Evolutionary conservation across 1,140 invertebrate genomes (phyloP).

Genomic region (Calliopsis andreniformis): DNA sequence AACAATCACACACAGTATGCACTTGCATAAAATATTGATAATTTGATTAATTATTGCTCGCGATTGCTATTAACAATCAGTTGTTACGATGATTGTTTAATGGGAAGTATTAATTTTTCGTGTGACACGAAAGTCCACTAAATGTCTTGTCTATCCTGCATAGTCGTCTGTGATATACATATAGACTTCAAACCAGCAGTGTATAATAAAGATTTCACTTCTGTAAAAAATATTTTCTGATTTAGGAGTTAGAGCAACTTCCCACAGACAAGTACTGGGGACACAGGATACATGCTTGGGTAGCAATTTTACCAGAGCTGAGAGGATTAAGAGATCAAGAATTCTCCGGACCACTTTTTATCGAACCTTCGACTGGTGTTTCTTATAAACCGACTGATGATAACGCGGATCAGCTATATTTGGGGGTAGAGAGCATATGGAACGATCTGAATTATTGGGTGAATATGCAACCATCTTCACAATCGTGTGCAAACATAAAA

Average conservation of each 20-base stretch:
- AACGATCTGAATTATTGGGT: constrained; percentile 94
- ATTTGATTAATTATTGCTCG: no score
- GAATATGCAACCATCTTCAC: constrained; percentile 85
- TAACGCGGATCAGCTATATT: constrained; percentile 85
- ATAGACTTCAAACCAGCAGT: no score
- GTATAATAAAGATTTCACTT: no score
- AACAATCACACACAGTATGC: no score
- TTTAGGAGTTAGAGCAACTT: constrained; percentile 86
- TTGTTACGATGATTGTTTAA: no score
- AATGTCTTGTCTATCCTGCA: no score
- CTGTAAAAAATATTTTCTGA: constrained; percentile 3
- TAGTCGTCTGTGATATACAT: no score
- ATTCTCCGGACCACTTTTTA: constrained; percentile 87
- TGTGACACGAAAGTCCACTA: no score
- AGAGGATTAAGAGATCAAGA: constrained; percentile 76
- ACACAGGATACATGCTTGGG: constrained; percentile 92
- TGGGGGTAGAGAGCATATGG: constrained; percentile 92
- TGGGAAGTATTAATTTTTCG: no score
- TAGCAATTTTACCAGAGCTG: constrained; percentile 84
- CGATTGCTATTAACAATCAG: no score
- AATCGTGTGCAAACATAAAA: constrained; percentile 78
- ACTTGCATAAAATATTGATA: no score
- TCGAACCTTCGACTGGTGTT: constrained; percentile 90
- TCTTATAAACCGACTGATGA: constrained; percentile 76
- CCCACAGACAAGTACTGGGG: constrained; percentile 87